A percentile compares a stretch with the other conserved stretches of the same genome.
Conservation (phyloP, 92 coral and sea anemone species). For the Scolanthus callimorphus region DNA sequence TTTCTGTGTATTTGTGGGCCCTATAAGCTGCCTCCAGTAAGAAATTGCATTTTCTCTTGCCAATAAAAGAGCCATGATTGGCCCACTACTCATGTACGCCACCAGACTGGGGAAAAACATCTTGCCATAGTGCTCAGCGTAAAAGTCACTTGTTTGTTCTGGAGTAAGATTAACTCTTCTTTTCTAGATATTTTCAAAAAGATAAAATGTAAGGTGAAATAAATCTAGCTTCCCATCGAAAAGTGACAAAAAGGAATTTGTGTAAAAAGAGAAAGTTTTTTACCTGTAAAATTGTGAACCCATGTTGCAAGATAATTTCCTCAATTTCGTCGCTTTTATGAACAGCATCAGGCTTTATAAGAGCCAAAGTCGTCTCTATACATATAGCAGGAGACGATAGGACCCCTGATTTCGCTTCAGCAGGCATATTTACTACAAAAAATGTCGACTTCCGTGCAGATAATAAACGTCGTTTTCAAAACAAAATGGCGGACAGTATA, state of each 20-base stretch:
- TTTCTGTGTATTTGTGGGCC: slow-evolving; percentile 95
- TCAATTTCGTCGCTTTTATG: slow-evolving; percentile 97
- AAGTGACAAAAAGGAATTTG: too few relatives aligned
- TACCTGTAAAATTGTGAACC: slow-evolving; percentile 90
- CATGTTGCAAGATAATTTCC: slow-evolving; percentile 95
- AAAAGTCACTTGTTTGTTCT: slow-evolving; percentile 98
- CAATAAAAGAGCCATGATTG: slow-evolving; percentile 73
- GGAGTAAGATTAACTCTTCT: slow-evolving; percentile 96
- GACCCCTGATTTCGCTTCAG: slow-evolving; percentile 52
- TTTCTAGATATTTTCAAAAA: too few relatives aligned
- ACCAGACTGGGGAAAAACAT: slow-evolving; percentile 99
- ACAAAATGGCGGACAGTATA: slow-evolving; percentile 69
- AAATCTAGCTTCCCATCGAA: too few relatives aligned
- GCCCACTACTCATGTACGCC: slow-evolving; percentile 99
- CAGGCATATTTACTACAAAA: slow-evolving; percentile 74
- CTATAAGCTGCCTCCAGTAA: slow-evolving; percentile 95
- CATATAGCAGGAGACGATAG: slow-evolving; percentile 73
- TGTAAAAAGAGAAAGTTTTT: too few relatives aligned
- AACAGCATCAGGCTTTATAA: slow-evolving; percentile 95
- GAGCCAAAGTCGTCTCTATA: slow-evolving; percentile 80
- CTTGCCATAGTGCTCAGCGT: slow-evolving; percentile 99
- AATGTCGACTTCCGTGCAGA: too few relatives aligned
- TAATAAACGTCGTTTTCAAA: slow-evolving; percentile 13
- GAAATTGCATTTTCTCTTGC: slow-evolving; percentile 87
- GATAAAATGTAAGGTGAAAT: too few relatives aligned